Evolutionary conservation across 2,888 invertebrate species (phyloP).

Genomic region (Nematopogon swammerdamellus): DNA sequence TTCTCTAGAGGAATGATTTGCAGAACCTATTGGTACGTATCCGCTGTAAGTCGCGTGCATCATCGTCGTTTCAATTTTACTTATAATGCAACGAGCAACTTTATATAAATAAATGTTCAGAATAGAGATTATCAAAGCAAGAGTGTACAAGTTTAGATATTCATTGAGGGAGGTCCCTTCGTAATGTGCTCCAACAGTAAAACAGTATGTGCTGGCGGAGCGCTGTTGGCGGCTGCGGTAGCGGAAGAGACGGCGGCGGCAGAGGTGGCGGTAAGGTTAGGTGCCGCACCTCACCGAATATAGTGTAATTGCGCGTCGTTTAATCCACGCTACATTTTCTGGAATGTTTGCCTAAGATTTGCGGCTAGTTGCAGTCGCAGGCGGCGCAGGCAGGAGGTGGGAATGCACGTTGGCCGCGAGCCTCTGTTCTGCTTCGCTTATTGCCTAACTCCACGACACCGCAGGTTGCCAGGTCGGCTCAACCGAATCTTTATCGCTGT

Average conservation of each 20-base stretch:
- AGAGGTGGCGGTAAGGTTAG: neutral
- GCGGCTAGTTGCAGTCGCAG: neutral
- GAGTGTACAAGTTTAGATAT: too few relatives aligned
- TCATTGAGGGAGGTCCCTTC: neutral
- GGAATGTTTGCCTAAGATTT: slow-evolving; percentile 33
- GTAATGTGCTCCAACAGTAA: neutral
- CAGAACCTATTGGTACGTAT: too few relatives aligned
- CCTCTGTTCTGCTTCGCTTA: slow-evolving; percentile 13
- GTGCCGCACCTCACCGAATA: slow-evolving; percentile 20
- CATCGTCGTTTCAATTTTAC: too few relatives aligned
- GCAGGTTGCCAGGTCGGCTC: neutral
- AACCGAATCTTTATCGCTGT: neutral
- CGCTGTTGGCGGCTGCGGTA: too few relatives aligned
- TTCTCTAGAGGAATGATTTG: too few relatives aligned
- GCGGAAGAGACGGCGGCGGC: neutral
- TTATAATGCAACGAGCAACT: too few relatives aligned
- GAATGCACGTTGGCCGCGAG: slow-evolving; percentile 38
- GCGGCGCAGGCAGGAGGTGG: too few relatives aligned
- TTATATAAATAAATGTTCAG: too few relatives aligned
- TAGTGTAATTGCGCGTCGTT: slow-evolving; percentile 51
- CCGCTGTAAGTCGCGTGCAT: too few relatives aligned
- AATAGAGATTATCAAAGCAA: too few relatives aligned
- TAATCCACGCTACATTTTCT: slow-evolving; percentile 49
- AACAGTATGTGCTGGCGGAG: too few relatives aligned
- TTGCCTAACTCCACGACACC: neutral